Evolutionary conservation across 2,113 vertebrate genomes (phyloP).

Genomic region (Hystrix brachyura): DNA sequence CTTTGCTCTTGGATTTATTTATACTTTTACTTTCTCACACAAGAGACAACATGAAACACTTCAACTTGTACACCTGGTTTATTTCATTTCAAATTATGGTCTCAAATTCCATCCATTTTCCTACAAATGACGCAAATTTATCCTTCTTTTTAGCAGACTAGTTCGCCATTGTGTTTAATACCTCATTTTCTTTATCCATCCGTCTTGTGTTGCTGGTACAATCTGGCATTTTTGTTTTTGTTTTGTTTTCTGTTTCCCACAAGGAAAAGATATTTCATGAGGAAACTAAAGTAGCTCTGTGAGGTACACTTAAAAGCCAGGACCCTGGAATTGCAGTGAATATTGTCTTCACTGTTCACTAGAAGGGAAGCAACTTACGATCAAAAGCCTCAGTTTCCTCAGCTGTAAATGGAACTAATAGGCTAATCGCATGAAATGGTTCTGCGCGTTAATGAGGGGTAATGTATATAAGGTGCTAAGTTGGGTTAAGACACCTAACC

Average conservation of each 20-base stretch:
- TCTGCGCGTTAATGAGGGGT: neutral
- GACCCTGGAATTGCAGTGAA: neutral
- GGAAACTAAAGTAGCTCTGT: neutral
- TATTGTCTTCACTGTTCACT: neutral
- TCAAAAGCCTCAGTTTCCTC: neutral
- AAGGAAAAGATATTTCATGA: neutral
- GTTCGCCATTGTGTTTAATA: neutral
- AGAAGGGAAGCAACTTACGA: neutral
- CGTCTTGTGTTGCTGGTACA: neutral
- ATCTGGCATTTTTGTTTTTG: too few species aligned
- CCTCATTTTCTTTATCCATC: neutral
- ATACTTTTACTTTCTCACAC: neutral
- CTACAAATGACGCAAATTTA: neutral
- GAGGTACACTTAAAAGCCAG: neutral
- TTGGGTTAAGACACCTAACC: neutral
- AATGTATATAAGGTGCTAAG: neutral
- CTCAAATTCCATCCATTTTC: neutral
- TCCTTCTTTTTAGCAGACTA: neutral
- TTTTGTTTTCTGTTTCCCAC: too few species aligned
- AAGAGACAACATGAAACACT: neutral
- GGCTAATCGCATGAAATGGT: neutral
- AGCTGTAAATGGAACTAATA: neutral
- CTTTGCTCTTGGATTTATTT: neutral
- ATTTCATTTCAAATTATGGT: neutral
- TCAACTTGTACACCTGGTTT: neutral